A percentile compares a stretch with the other conserved stretches of the same genome.
These are phyloP conservation scores for Drosophila ogumai DNA, from an alignment of 1,140 invertebrate genomes.

Conservation along the genomic window DNA sequence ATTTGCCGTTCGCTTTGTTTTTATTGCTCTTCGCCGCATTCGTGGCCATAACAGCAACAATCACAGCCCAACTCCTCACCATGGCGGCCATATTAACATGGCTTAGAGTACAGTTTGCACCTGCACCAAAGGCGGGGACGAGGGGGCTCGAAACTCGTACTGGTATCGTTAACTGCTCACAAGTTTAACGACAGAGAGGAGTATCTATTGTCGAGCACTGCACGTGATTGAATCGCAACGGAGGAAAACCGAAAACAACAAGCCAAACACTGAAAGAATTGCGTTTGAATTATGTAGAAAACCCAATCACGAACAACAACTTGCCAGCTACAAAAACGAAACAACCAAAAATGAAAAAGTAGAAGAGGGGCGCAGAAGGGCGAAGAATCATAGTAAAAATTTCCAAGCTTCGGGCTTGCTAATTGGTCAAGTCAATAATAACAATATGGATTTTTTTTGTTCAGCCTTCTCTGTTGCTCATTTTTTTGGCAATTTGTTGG, in stretches of 20 bases:
- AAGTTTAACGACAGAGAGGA: slow-evolving; percentile 72
- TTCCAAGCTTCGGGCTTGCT: slow-evolving; percentile 55
- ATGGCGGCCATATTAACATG: slow-evolving; percentile 80
- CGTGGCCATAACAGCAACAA: slow-evolving; percentile 51
- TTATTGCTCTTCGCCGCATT: slow-evolving; percentile 64
- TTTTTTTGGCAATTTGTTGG: slow-evolving; percentile 72
- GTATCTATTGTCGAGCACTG: slow-evolving; percentile 73
- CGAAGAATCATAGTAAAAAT: slow-evolving; percentile 33
- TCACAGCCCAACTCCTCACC: slow-evolving; percentile 49
- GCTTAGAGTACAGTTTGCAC: slow-evolving; percentile 77
- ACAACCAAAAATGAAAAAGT: slow-evolving; percentile 19
- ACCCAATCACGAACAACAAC: slow-evolving; percentile 66
- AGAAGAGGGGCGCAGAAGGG: neutral
- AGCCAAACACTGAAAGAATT: slow-evolving; percentile 39
- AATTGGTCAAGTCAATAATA: slow-evolving; percentile 66
- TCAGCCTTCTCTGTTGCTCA: slow-evolving; percentile 1
- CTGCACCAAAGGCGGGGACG: slow-evolving; percentile 61
- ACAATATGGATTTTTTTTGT: slow-evolving; percentile 36
- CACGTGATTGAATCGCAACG: slow-evolving; percentile 74
- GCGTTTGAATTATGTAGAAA: slow-evolving; percentile 72
- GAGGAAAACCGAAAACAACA: slow-evolving; percentile 24
- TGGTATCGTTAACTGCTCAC: slow-evolving; percentile 62
- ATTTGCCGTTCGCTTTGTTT: slow-evolving; percentile 73
- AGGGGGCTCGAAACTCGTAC: slow-evolving; percentile 20
- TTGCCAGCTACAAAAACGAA: slow-evolving; percentile 60